A percentile compares a stretch with the other conserved stretches of the same genome.
Conservation (phyloP, 2,888 invertebrate genomes). For the Copidosoma aretas region DNA sequence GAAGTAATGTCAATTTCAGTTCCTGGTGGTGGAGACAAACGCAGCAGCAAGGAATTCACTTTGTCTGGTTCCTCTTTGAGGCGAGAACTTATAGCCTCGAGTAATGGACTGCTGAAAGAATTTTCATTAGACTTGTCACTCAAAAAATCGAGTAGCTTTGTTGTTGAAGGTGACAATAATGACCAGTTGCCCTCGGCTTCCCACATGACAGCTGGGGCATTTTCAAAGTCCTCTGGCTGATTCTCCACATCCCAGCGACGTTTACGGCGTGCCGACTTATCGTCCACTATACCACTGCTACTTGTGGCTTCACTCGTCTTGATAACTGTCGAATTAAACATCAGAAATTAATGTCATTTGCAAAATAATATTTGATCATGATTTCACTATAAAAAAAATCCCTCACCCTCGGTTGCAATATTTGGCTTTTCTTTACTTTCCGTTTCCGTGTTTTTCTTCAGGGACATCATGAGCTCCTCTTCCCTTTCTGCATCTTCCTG, state of each 20-base stretch:
- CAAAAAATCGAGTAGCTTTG: neutral
- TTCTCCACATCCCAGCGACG: constrained; percentile 56
- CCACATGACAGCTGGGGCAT: constrained; percentile 50
- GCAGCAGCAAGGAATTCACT: constrained; percentile 1
- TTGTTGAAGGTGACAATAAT: constrained; percentile 20
- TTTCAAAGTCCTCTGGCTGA: constrained; percentile 50
- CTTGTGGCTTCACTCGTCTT: neutral
- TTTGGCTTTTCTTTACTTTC: constrained; percentile 27
- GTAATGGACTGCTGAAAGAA: constrained; percentile 30
- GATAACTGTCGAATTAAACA: constrained; percentile 15
- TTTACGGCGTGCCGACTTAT: neutral
- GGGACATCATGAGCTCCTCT: constrained; percentile 47
- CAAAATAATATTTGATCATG: neutral
- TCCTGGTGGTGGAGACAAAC: constrained; percentile 20
- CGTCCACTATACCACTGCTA: neutral
- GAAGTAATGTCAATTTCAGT: constrained; percentile 15
- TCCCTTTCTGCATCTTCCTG: constrained; percentile 58
- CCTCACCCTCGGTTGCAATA: constrained; percentile 29
- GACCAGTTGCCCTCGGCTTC: constrained; percentile 48
- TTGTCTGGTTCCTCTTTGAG: constrained; percentile 28
- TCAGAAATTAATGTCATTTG: neutral
- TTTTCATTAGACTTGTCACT: constrained; percentile 13
- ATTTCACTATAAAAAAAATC: neutral
- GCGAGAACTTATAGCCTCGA: constrained; percentile 26
- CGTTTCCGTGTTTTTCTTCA: constrained; percentile 30